Conservation (phyloP, 2,888 invertebrate genomes). For the Hirtodrosophila duncani region DNA sequence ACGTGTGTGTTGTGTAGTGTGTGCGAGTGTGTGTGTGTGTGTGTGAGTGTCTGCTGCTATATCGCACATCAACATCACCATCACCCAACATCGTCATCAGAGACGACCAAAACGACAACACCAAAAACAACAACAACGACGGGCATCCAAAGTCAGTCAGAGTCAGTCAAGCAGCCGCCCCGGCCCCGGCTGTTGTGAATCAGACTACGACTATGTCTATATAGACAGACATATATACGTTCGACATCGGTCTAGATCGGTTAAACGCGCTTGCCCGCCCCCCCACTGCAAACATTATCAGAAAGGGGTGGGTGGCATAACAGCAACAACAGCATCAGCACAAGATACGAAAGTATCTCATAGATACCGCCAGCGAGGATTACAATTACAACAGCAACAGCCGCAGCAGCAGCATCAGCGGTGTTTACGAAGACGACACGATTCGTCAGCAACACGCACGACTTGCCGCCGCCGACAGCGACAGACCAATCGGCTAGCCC, state of each 20-base stretch:
- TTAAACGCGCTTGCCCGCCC: conserved; percentile 65
- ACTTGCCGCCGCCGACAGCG: conserved; percentile 30
- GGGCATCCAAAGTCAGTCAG: conserved; percentile 22
- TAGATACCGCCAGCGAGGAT: conserved; percentile 62
- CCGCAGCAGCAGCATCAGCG: not conserved
- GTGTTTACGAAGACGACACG: conserved; percentile 26
- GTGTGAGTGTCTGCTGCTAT: conserved; percentile 72
- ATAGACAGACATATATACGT: conserved; percentile 55
- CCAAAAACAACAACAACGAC: conserved; percentile 18
- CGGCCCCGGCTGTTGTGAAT: conserved; percentile 45
- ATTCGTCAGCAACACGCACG: conserved; percentile 36
- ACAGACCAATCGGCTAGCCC: conserved; percentile 32
- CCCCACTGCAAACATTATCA: conserved; percentile 54
- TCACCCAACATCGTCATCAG: conserved; percentile 52
- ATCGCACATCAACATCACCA: conserved; percentile 58
- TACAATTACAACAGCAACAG: conserved; percentile 60
- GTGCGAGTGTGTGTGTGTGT: conserved; percentile 32
- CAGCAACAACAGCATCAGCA: conserved; percentile 1
- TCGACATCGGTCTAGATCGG: conserved; percentile 43
- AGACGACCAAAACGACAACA: conserved; percentile 46
- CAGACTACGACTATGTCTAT: conserved; percentile 59
- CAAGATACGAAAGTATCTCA: conserved; percentile 41
- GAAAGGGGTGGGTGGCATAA: conserved; percentile 16
- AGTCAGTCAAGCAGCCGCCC: conserved; percentile 22
- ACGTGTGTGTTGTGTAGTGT: conserved; percentile 76